These are phyloP conservation scores for Zaprionus davidi DNA, from an alignment of 1,140 invertebrate species.

Conservation along the genomic window DNA sequence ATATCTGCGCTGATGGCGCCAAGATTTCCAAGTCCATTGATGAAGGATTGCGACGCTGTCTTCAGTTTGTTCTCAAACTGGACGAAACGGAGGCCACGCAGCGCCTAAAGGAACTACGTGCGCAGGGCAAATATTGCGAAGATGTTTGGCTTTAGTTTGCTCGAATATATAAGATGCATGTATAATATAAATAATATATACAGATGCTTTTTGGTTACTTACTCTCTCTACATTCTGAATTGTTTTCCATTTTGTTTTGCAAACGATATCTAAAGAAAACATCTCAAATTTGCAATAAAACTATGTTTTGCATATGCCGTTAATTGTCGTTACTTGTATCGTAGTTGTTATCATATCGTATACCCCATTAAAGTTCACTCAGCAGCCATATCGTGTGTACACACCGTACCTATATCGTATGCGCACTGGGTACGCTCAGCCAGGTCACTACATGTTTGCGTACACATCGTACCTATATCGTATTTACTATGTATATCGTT, in stretches of 20 bases:
- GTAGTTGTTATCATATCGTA: slow-evolving; percentile 28
- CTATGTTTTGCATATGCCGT: slow-evolving; percentile 30
- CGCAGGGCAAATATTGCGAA: slow-evolving; percentile 85
- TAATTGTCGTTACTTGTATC: slow-evolving; percentile 23
- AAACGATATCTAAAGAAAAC: background rate
- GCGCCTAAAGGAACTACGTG: slow-evolving; percentile 84
- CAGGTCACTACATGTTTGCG: slow-evolving; percentile 24
- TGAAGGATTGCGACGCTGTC: slow-evolving; percentile 86
- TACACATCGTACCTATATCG: slow-evolving; percentile 27
- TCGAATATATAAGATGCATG: background rate
- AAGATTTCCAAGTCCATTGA: slow-evolving; percentile 89
- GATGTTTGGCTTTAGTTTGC: slow-evolving; percentile 85
- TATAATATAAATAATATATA: slow-evolving; percentile 6
- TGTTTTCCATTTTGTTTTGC: background rate
- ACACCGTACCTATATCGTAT: too few species aligned
- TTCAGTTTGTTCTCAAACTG: slow-evolving; percentile 84
- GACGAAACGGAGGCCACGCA: slow-evolving; percentile 80
- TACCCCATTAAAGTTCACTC: background rate
- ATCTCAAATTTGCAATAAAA: background rate
- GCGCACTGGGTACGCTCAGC: slow-evolving; percentile 24
- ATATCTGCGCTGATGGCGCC: slow-evolving; percentile 91
- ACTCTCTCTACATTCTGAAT: background rate
- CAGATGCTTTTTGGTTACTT: background rate
- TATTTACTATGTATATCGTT: slow-evolving; percentile 23
- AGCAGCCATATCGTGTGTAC: background rate